These are phyloP conservation scores for Apodemia duryi DNA, from an alignment of 2,888 invertebrate genomes.

Conservation along the genomic window DNA sequence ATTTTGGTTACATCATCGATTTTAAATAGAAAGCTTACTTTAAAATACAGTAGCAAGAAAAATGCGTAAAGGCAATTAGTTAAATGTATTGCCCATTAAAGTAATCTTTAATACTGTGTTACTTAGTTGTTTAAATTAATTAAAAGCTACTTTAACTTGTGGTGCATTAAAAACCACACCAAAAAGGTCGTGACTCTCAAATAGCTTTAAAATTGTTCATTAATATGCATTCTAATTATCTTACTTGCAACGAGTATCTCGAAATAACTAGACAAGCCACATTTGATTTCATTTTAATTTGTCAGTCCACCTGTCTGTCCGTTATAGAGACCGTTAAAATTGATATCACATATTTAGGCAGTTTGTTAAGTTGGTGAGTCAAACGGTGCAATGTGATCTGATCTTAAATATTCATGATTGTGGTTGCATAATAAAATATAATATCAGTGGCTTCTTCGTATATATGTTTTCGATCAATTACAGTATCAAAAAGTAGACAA, in stretches of 20 bases:
- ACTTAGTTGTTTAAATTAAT: constrained; percentile 2
- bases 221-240: constrained; percentile 12
- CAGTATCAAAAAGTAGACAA: neutral
- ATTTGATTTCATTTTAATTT: constrained; percentile 34
- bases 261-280: constrained; percentile 30
- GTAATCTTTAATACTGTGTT: neutral
- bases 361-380: constrained; percentile 33
- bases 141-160: constrained; percentile 1
- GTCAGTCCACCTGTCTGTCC: constrained; percentile 33
- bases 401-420: constrained; percentile 17
- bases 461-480: neutral
- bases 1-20: too few relatives aligned
- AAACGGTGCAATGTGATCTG: constrained; percentile 25
- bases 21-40: too few relatives aligned
- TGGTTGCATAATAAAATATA: neutral
- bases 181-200: neutral
- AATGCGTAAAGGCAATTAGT: neutral
- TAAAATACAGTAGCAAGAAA: neutral
- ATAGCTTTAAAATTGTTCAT: constrained; percentile 6
- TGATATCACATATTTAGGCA: constrained; percentile 41
- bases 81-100: neutral
- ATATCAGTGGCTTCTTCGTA: neutral
- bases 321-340: constrained; percentile 39
- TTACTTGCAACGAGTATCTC: neutral
- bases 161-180: neutral